Evolutionary conservation across 2,888 invertebrate genomes (phyloP).

Genomic region (Apamea sordens): DNA sequence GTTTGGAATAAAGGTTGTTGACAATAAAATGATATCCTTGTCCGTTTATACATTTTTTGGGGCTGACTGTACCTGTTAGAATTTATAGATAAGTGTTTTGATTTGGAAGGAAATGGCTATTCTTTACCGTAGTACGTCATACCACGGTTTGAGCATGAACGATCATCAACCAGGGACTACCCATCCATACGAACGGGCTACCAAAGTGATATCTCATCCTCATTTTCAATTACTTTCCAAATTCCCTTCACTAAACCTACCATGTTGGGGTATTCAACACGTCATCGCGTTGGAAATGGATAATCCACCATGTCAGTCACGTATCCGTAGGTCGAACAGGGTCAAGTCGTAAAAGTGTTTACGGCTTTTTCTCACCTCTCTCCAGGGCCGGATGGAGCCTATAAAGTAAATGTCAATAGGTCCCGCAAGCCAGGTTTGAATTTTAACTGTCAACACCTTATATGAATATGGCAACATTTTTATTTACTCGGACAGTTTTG

Average conservation of each 20-base stretch:
- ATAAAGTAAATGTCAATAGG: constrained; percentile 77
- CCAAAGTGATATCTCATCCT: constrained; percentile 16
- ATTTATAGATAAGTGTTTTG: not conserved
- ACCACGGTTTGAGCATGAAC: not conserved
- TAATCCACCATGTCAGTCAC: constrained; percentile 63
- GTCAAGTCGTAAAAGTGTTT: constrained; percentile 75
- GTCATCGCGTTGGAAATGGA: constrained; percentile 37
- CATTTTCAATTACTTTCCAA: constrained; percentile 26
- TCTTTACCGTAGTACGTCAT: not conserved
- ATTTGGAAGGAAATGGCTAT: not conserved
- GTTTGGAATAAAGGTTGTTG: not conserved
- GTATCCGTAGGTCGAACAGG: constrained; percentile 69
- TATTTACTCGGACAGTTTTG: constrained; percentile 7
- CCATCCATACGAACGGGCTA: not conserved
- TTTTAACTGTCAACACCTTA: constrained; percentile 57
- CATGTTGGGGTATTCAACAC: constrained; percentile 22
- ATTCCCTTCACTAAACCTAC: constrained; percentile 15
- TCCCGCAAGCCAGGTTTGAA: constrained; percentile 66
- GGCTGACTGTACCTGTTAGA: not conserved
- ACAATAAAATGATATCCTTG: not conserved
- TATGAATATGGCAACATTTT: constrained; percentile 24
- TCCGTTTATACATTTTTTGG: no score
- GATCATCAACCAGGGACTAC: not conserved
- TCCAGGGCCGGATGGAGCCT: constrained; percentile 63
- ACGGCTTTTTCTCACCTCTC: constrained; percentile 70